These are phyloP conservation scores for Seriola quinqueradiata DNA, from an alignment of 2,113 vertebrate species.

Conservation along the genomic window DNA sequence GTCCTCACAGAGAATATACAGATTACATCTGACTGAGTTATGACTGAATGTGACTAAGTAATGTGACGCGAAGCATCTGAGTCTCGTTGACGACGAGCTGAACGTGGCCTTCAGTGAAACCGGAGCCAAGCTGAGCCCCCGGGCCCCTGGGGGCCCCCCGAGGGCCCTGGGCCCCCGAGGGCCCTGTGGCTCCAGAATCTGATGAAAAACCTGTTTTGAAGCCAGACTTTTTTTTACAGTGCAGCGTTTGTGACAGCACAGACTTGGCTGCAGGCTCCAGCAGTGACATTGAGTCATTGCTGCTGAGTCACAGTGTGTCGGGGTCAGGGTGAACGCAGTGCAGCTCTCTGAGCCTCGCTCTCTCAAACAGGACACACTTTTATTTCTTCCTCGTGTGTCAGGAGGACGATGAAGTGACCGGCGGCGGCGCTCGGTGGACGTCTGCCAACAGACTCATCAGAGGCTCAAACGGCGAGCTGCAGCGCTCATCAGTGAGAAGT, in stretches of 20 bases:
- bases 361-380: background rate
- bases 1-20: no score
- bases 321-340: background rate
- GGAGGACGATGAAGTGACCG: background rate
- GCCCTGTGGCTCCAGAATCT: background rate
- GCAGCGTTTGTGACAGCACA: constrained; percentile 1
- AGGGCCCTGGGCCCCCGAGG: background rate
- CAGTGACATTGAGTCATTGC: constrained; percentile 37
- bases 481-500: no score
- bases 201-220: background rate
- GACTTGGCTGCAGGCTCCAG: background rate
- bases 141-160: no score
- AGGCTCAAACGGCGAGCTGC: no score
- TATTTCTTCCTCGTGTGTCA: background rate
- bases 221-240: background rate
- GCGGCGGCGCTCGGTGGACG: background rate
- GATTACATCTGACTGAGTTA: no score
- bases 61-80: no score
- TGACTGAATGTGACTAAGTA: no score
- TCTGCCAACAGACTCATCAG: constrained; percentile 24
- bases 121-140: no score
- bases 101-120: no score
- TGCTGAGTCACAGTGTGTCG: constrained; percentile 51
- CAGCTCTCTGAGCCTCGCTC: background rate
- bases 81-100: no score